Percentiles rank a stretch among this genome's conserved stretches.
phyloP scores from a whole-genome alignment of 1,140 invertebrate species.

The Dreissena rostriformis region DNA sequence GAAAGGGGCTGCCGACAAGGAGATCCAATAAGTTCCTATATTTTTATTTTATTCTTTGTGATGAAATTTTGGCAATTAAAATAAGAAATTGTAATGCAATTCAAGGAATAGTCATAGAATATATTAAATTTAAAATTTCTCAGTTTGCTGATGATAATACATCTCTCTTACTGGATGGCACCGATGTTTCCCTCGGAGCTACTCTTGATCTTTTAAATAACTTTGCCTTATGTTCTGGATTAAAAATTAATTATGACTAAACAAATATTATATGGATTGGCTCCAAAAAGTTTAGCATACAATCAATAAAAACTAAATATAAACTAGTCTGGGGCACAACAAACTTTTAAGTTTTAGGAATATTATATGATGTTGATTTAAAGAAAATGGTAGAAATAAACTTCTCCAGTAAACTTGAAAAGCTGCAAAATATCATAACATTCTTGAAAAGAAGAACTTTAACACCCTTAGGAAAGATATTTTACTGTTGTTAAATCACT shows the following conservation, averaged over 20 bases:
- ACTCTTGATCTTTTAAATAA: slow-evolving; percentile 1
- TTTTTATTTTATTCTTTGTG: slow-evolving; percentile 39
- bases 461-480: no score
- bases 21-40: slow-evolving; percentile 14
- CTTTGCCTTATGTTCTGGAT: slow-evolving; percentile 23
- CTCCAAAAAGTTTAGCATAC: neutral
- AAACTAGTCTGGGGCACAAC: neutral
- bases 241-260: slow-evolving; percentile 36
- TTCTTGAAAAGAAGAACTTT: no score
- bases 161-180: slow-evolving; percentile 19
- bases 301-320: neutral
- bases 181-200: slow-evolving; percentile 5
- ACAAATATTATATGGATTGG: slow-evolving; percentile 44
- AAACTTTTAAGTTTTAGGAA: slow-evolving; percentile 7
- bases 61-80: slow-evolving; percentile 27
- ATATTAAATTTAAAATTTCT: slow-evolving; percentile 7
- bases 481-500: no score
- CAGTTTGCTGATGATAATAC: slow-evolving; percentile 55
- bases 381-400: no score
- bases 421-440: no score
- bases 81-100: slow-evolving; percentile 35
- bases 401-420: no score
- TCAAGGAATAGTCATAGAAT: slow-evolving; percentile 14
- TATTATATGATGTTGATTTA: no score
- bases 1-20: slow-evolving; percentile 4